Percentiles rank a stretch among this genome's conserved stretches.
These are phyloP conservation scores for Oligia strigilis DNA, from an alignment of 2,888 invertebrate genomes.

Conservation along the genomic window DNA sequence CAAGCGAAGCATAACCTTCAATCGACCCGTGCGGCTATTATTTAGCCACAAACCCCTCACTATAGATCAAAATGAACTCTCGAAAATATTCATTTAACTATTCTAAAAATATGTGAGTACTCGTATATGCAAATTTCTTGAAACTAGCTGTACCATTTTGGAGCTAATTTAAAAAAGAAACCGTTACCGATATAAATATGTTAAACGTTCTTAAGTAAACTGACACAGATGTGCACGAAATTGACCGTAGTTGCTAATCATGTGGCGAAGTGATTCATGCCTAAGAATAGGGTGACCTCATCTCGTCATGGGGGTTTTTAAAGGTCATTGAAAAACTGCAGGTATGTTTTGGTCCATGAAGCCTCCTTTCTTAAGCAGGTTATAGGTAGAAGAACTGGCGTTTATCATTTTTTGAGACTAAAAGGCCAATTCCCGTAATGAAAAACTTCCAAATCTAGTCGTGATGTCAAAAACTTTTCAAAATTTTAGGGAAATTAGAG, in stretches of 20 bases:
- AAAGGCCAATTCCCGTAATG: too few relatives aligned
- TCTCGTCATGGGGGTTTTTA: slow-evolving; percentile 14
- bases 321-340: not conserved
- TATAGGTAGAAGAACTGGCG: not conserved
- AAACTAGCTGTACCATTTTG: not conserved
- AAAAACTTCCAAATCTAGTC: too few relatives aligned
- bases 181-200: slow-evolving; percentile 37
- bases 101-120: not conserved
- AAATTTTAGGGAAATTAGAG: too few relatives aligned
- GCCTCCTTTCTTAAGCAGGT: not conserved
- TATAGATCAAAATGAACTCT: not conserved
- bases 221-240: slow-evolving; percentile 34
- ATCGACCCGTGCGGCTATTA: too few relatives aligned
- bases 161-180: slow-evolving; percentile 1
- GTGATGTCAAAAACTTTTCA: too few relatives aligned
- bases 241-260: slow-evolving; percentile 26
- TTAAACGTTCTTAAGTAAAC: slow-evolving; percentile 42
- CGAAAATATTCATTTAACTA: not conserved
- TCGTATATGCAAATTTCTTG: not conserved
- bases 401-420: not conserved
- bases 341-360: not conserved
- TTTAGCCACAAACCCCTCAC: not conserved
- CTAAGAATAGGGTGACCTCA: slow-evolving; percentile 44
- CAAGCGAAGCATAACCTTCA: not conserved
- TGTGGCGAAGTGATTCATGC: slow-evolving; percentile 29